Conservation (phyloP, 2,888 invertebrate genomes). For the Campaea margaritaria region DNA sequence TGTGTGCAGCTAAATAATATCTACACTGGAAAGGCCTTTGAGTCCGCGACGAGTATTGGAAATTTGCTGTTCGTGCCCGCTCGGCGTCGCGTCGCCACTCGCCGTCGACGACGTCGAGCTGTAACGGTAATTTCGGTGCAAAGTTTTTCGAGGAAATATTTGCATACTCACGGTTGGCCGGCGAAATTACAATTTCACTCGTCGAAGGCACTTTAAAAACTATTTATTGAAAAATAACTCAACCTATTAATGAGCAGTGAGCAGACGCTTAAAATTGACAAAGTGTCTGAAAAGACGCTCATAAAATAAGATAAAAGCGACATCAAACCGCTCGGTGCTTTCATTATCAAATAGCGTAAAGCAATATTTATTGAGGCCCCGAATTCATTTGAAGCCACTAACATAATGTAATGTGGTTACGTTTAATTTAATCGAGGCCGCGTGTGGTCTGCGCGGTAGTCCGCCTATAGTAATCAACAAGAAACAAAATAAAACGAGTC, state of each 20-base stretch:
- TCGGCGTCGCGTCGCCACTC: conserved; percentile 47
- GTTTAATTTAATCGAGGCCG: conserved; percentile 75
- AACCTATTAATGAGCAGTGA: conserved; percentile 1
- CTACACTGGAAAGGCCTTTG: conserved; percentile 80
- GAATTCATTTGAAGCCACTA: conserved; percentile 68
- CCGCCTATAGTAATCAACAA: conserved; percentile 64
- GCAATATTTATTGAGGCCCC: conserved; percentile 66
- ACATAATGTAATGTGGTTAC: conserved; percentile 73
- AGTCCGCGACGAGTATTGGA: conserved; percentile 65
- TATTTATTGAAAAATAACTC: background rate
- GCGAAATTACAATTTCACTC: conserved; percentile 10
- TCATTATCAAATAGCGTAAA: conserved; percentile 59
- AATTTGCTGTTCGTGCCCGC: conserved; percentile 71
- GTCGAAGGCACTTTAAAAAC: conserved; percentile 5
- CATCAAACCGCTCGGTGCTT: conserved; percentile 54
- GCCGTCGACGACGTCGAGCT: conserved; percentile 37
- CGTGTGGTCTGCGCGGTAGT: conserved; percentile 78
- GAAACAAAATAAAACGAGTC: conserved; percentile 67
- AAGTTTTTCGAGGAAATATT: conserved; percentile 64
- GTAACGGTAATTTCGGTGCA: conserved; percentile 61
- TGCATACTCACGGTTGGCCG: conserved; percentile 48
- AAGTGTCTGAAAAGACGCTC: conserved; percentile 32
- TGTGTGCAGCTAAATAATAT: conserved; percentile 82
- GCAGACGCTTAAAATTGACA: conserved; percentile 29
- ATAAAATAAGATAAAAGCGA: conserved; percentile 49